These are phyloP conservation scores for Merluccius polli DNA, from an alignment of 2,797 vertebrate genomes.

Conservation along the genomic window DNA sequence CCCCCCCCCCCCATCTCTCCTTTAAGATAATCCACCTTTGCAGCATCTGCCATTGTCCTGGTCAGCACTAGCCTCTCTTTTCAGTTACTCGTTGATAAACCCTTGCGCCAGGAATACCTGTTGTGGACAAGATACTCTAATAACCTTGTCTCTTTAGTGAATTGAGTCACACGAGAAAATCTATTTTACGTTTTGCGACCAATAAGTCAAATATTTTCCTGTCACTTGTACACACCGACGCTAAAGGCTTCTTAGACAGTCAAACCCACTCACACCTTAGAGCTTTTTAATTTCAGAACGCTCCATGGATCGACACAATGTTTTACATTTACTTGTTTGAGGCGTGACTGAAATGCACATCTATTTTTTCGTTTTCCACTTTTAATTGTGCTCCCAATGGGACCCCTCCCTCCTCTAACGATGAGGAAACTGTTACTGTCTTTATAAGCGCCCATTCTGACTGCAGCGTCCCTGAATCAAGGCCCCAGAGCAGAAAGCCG, in stretches of 20 bases:
- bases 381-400: constrained; percentile 3
- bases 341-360: neutral
- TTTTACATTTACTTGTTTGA: neutral
- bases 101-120: constrained; percentile 5
- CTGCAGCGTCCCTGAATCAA: constrained; percentile 41
- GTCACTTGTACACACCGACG: neutral
- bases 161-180: constrained; percentile 16
- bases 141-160: constrained; percentile 34
- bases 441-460: constrained; percentile 32
- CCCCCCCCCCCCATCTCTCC: constrained; percentile 37
- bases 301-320: neutral
- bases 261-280: constrained; percentile 33
- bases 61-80: constrained; percentile 13
- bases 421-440: constrained; percentile 13
- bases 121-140: constrained; percentile 37
- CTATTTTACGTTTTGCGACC: constrained; percentile 21
- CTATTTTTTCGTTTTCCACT: neutral
- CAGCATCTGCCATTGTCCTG: constrained; percentile 28
- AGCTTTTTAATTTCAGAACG: constrained; percentile 17
- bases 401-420: constrained; percentile 8
- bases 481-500: constrained; percentile 54
- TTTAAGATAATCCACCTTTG: constrained; percentile 38
- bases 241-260: constrained; percentile 2
- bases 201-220: neutral
- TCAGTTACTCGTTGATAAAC: constrained; percentile 11